A percentile compares a stretch with the other conserved stretches of the same genome.
Evolutionary conservation across 2,797 vertebrate species (phyloP).

Genomic region (Catamblyrhynchus diadema): DNA sequence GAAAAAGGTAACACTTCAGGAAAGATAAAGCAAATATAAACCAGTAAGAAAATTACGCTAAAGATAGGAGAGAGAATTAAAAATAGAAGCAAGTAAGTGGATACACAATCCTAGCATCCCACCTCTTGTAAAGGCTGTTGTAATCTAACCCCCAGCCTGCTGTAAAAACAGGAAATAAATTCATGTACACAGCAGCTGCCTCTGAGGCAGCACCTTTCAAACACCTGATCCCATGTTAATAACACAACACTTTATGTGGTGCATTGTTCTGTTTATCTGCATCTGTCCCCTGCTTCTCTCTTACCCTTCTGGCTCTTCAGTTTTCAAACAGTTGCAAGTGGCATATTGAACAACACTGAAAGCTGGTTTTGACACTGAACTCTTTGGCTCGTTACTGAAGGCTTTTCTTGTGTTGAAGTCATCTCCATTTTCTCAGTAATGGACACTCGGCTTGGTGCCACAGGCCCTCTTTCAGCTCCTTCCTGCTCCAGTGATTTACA

Average conservation of each 20-base stretch:
- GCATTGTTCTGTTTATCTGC: background rate
- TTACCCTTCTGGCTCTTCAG: background rate
- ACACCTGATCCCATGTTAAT: background rate
- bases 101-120: background rate
- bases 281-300: background rate
- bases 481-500: constrained; percentile 57
- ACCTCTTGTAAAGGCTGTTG: background rate
- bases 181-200: background rate
- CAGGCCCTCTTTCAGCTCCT: background rate
- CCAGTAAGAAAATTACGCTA: background rate
- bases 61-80: background rate
- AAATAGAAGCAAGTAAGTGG: background rate
- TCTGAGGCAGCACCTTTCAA: background rate
- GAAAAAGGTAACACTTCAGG: background rate
- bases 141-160: background rate
- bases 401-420: background rate
- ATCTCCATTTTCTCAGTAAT: constrained; percentile 24
- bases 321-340: background rate
- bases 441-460: constrained; percentile 34
- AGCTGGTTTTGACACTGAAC: background rate
- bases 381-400: background rate
- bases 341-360: background rate
- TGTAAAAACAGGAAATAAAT: constrained; percentile 34
- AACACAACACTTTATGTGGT: background rate
- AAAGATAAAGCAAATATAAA: background rate